phyloP scores from a whole-genome alignment of 1,140 invertebrate genomes.

The Euglossa dilemma region DNA sequence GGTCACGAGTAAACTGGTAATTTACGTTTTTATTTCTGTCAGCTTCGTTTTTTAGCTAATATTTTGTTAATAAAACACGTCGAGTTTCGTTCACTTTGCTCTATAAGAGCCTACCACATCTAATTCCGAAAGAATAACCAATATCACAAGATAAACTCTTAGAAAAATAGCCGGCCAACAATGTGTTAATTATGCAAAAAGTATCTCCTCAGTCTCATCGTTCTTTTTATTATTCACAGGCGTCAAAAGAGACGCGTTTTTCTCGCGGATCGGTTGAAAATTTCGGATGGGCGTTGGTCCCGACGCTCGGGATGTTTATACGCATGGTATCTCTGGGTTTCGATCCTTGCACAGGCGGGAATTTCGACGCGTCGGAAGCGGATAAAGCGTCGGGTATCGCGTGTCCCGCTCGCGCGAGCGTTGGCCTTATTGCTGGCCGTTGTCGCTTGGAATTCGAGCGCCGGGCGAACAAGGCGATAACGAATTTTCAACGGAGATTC shows the following conservation, averaged over 20 bases:
- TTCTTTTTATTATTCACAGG: neutral
- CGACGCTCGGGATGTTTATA: neutral
- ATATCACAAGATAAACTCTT: too few relatives aligned
- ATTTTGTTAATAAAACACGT: too few relatives aligned
- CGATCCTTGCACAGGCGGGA: neutral
- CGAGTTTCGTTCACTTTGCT: too few relatives aligned
- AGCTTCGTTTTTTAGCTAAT: too few relatives aligned
- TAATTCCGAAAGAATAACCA: too few relatives aligned
- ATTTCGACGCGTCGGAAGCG: neutral
- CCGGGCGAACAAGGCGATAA: neutral
- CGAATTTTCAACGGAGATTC: neutral
- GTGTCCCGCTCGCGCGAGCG: neutral
- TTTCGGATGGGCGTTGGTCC: slow-evolving; percentile 6
- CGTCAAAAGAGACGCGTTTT: neutral
- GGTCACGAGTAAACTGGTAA: too few relatives aligned
- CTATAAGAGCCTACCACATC: too few relatives aligned
- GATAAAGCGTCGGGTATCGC: neutral
- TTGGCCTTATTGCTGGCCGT: neutral
- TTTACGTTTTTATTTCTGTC: too few relatives aligned
- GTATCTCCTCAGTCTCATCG: slow-evolving; percentile 12
- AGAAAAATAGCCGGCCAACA: too few relatives aligned
- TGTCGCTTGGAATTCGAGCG: too few relatives aligned
- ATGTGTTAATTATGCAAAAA: too few relatives aligned
- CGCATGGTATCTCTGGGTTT: too few relatives aligned
- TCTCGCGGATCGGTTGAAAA: neutral